These are phyloP conservation scores for Caenorhabditis sp. DNA, from an alignment of 2,888 invertebrate species.

Conservation along the genomic window DNA sequence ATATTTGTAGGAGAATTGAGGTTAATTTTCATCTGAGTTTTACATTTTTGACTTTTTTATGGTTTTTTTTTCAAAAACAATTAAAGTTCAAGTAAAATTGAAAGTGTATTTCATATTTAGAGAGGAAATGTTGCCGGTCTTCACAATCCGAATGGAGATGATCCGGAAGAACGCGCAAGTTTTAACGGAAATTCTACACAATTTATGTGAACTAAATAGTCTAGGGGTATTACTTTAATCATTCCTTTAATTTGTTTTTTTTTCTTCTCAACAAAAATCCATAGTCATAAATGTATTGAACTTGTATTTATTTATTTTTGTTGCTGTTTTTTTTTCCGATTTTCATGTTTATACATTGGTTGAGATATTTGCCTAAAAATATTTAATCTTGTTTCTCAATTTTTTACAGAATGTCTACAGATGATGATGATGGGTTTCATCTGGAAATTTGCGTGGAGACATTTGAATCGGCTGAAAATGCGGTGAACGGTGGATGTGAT, in stretches of 20 bases:
- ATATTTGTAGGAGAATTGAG: too few species aligned
- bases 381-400: not conserved
- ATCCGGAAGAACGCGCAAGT: conserved; percentile 40
- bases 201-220: conserved; percentile 31
- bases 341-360: not conserved
- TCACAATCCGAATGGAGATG: conserved; percentile 39
- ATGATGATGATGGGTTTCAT: not conserved
- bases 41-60: too few species aligned
- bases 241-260: not conserved
- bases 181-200: conserved; percentile 59
- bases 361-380: not conserved
- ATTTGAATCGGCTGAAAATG: conserved; percentile 46
- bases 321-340: not conserved
- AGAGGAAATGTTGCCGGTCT: conserved; percentile 48
- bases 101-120: too few species aligned
- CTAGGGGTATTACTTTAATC: not conserved
- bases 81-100: too few species aligned
- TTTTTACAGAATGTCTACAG: not conserved
- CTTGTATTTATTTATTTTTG: not conserved
- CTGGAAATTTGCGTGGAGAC: conserved; percentile 53
- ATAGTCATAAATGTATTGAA: not conserved
- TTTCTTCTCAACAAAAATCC: not conserved
- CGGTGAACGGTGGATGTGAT: conserved; percentile 43
- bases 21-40: too few species aligned
- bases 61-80: too few species aligned